Evolutionary conservation across 2,888 invertebrate genomes (phyloP), one percentile per base, ranked within the genome.

Genomic region (Tineola bisselliella): DNA sequence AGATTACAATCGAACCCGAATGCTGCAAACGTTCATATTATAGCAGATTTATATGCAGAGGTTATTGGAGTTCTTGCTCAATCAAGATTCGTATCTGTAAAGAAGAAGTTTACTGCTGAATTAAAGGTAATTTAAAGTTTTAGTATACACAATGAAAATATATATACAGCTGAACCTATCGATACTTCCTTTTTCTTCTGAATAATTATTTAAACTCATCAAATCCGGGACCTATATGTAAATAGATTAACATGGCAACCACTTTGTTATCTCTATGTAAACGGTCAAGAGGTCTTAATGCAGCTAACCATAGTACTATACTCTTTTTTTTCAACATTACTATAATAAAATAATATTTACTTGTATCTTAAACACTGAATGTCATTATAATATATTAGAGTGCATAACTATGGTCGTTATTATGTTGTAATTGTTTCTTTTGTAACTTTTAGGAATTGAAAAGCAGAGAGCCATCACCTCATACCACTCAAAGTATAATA

Each of bases 31-130:
- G 95, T 97, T 69, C 96, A 98, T 77, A 95, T 98, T 70, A 96
- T 99, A 67, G 97, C 99, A 1, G 99, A 99, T 83, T 88, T 99
- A 64, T 99, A 98, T 83, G 99, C 99, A 0, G 99, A 99, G 88
- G 99, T 98, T 0, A 94, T 98, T 66, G 98, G 98, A 0, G 97
- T 96, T 1, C 84, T 99, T 60, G 98, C 98, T 1, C 96, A 97
- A 73, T 95, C 97, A 10, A 91, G 98, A 65, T 99, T 99, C 76
- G 91, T 93, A 66, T 95, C 97, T 8, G 97, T 97, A 12, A 89
- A 95, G 65, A 97, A 97, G 71, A 90, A 96, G 30, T 99, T 99
- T 75, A 94, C 95, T 81, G 91, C 91, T 33, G 98, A 99, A 81
- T 86, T 99, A 62, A 96, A 96, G 81, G 99, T 87, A 67, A 38